phyloP scores from a whole-genome alignment of 2,113 vertebrate genomes.

The Irena cyanogastra region DNA sequence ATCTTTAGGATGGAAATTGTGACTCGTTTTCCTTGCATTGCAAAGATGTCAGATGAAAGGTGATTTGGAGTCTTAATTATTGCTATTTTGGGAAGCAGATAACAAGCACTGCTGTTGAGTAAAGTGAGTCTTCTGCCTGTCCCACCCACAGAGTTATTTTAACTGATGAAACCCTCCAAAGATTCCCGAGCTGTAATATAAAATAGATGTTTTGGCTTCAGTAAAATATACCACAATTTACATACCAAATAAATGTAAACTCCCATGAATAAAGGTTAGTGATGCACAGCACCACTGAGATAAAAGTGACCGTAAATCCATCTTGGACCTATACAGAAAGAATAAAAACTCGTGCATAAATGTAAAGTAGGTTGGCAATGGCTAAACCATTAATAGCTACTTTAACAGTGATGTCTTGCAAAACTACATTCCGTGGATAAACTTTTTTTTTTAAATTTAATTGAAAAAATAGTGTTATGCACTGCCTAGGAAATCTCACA shows the following conservation, averaged over 20 bases:
- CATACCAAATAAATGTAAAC: constrained; percentile 22
- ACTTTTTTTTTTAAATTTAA: constrained; percentile 33
- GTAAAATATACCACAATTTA: constrained; percentile 10
- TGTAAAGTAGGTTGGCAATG: constrained; percentile 7
- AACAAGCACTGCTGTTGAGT: background rate
- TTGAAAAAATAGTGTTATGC: constrained; percentile 68
- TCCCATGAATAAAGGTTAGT: background rate
- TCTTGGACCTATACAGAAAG: background rate
- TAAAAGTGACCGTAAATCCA: background rate
- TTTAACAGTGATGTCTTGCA: constrained; percentile 32
- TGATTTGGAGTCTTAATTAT: background rate
- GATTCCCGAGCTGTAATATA: background rate
- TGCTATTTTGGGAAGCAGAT: background rate
- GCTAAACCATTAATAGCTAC: background rate
- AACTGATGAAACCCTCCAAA: background rate
- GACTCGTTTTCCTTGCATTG: background rate
- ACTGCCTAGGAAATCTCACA: constrained; percentile 72
- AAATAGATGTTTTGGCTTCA: background rate
- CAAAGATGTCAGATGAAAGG: background rate
- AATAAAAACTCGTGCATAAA: constrained; percentile 11
- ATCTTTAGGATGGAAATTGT: background rate
- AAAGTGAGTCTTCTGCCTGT: background rate
- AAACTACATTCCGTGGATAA: constrained; percentile 46
- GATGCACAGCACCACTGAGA: background rate
- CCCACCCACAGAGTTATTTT: background rate